Evolutionary conservation across 2,113 vertebrate species (phyloP).

Genomic region (Barnardius zonarius): DNA sequence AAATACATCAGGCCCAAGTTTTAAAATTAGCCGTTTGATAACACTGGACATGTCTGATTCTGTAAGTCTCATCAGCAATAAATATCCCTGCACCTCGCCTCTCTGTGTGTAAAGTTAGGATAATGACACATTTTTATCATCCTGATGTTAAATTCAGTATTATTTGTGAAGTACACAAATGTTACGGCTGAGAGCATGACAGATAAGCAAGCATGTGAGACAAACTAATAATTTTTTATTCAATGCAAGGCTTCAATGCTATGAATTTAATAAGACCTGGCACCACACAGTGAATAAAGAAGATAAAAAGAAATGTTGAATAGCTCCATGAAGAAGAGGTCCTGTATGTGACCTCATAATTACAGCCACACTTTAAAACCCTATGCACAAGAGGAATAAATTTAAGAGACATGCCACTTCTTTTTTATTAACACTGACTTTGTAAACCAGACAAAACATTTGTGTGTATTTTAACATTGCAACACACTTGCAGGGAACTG

Average conservation of each 20-base stretch:
- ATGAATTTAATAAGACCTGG: conserved; percentile 35
- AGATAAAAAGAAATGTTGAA: conserved; percentile 37
- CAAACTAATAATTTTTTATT: conserved; percentile 49
- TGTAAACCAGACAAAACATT: background rate
- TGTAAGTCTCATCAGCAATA: background rate
- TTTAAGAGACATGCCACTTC: background rate
- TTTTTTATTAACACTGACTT: background rate
- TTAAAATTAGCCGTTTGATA: conserved; percentile 11
- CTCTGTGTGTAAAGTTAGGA: background rate
- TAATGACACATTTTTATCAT: conserved; percentile 4
- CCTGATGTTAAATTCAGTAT: conserved; percentile 23
- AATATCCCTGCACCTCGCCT: background rate
- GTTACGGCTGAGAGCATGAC: background rate
- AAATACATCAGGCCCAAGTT: background rate
- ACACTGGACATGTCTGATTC: background rate
- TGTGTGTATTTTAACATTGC: background rate
- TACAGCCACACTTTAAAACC: conserved; percentile 11
- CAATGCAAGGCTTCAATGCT: conserved; percentile 28
- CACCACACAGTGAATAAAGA: conserved; percentile 12
- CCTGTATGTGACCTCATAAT: conserved; percentile 14
- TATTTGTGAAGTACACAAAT: conserved; percentile 11
- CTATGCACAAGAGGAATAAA: background rate
- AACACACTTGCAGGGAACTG: background rate
- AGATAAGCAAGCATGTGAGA: conserved; percentile 32
- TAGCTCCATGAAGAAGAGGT: background rate